These are phyloP conservation scores for Musca domestica DNA, from an alignment of 1,140 invertebrate genomes.

Conservation along the genomic window DNA sequence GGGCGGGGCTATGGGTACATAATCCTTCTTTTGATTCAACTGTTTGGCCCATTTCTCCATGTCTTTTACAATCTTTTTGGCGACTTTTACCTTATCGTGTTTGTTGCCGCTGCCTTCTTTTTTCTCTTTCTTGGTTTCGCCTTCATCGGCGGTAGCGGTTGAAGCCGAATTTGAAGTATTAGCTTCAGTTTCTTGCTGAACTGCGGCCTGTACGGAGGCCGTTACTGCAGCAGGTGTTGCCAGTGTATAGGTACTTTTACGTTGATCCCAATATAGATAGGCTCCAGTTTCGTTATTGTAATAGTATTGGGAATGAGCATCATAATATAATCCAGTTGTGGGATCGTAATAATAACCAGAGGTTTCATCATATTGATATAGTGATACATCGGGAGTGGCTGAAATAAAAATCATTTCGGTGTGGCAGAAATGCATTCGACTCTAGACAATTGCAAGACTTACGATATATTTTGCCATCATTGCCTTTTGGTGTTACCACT, in stretches of 20 bases:
- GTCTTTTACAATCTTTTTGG: slow-evolving; percentile 96
- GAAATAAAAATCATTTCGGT: too few species aligned
- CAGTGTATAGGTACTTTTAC: slow-evolving; percentile 76
- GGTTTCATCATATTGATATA: slow-evolving; percentile 91
- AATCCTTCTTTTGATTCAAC: slow-evolving; percentile 95
- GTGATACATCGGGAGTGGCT: slow-evolving; percentile 84
- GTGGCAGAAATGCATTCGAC: too few species aligned
- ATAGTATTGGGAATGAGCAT: slow-evolving; percentile 91
- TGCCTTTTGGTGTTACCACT: slow-evolving; percentile 57
- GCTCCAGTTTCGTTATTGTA: slow-evolving; percentile 86
- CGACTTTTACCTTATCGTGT: slow-evolving; percentile 90
- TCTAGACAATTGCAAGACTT: too few species aligned
- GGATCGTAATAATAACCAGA: slow-evolving; percentile 98
- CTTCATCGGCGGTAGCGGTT: slow-evolving; percentile 45
- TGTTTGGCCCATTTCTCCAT: slow-evolving; percentile 97
- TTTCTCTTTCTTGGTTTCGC: slow-evolving; percentile 56
- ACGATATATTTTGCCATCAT: slow-evolving; percentile 68
- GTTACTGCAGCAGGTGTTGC: slow-evolving; percentile 62
- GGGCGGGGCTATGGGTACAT: slow-evolving; percentile 42
- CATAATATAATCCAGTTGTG: slow-evolving; percentile 90
- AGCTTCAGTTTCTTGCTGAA: slow-evolving; percentile 36
- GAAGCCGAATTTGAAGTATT: slow-evolving; percentile 37
- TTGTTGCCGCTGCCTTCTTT: slow-evolving; percentile 44
- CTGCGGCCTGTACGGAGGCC: slow-evolving; percentile 43
- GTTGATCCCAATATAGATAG: slow-evolving; percentile 94